These are phyloP conservation scores for Platysternon megacephalum DNA, from an alignment of 2,113 vertebrate genomes.

Conservation along the genomic window DNA sequence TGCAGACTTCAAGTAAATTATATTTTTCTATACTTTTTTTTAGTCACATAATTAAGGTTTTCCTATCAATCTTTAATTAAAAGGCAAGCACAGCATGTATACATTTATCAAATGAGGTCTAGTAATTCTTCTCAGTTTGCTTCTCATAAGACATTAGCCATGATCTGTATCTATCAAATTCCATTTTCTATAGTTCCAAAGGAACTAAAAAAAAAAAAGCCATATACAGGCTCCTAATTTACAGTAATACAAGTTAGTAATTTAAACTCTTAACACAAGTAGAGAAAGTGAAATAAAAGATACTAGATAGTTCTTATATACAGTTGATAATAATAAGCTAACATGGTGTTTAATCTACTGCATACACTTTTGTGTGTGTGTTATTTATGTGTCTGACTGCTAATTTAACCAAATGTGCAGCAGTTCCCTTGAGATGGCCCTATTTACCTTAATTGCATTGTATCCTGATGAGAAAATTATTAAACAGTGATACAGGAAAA, in stretches of 20 bases:
- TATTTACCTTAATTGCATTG: slow-evolving; percentile 39
- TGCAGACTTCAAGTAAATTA: background rate
- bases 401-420: background rate
- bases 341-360: background rate
- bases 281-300: background rate
- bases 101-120: background rate
- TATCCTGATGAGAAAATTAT: background rate
- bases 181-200: background rate
- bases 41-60: background rate
- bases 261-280: slow-evolving; percentile 12
- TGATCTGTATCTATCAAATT: background rate
- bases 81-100: background rate
- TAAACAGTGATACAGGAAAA: background rate
- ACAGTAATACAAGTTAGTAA: background rate
- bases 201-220: background rate
- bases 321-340: background rate
- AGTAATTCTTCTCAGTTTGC: background rate
- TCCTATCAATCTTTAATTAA: background rate
- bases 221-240: background rate
- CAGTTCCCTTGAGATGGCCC: background rate
- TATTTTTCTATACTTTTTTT: background rate
- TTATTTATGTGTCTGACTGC: background rate
- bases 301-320: background rate
- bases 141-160: background rate
- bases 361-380: slow-evolving; percentile 5